Conservation (phyloP, 2,113 vertebrate species). For the Falcunculus frontatus region DNA sequence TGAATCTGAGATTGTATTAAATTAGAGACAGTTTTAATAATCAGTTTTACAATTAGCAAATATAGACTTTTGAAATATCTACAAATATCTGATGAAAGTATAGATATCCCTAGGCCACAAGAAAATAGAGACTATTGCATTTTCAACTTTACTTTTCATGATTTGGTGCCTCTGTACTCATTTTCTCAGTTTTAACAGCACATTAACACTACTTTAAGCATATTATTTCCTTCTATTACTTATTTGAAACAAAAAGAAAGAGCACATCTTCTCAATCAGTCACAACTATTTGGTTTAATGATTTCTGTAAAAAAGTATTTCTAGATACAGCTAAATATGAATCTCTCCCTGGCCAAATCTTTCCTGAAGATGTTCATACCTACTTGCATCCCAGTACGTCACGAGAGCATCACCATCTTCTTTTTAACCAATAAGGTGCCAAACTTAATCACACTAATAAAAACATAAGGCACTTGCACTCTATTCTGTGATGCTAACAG, state of each 20-base stretch:
- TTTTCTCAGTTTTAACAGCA: neutral
- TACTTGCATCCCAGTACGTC: neutral
- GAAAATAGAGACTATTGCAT: neutral
- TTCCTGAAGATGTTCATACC: neutral
- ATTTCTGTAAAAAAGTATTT: neutral
- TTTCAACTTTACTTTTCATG: neutral
- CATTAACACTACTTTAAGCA: neutral
- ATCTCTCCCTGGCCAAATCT: neutral
- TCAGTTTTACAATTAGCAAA: neutral
- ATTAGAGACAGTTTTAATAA: neutral
- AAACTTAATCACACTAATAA: neutral
- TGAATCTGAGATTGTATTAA: neutral
- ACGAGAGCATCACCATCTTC: neutral
- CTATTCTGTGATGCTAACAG: neutral
- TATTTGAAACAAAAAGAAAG: neutral
- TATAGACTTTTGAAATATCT: neutral
- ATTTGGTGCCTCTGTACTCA: neutral
- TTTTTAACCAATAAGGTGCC: neutral
- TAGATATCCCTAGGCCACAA: neutral
- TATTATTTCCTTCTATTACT: neutral
- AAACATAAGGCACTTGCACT: neutral
- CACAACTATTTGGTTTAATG: neutral
- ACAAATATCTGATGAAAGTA: neutral
- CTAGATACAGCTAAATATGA: neutral
- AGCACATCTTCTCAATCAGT: neutral